Conservation (phyloP, 2,113 vertebrate species). For the Sprattus sprattus region DNA sequence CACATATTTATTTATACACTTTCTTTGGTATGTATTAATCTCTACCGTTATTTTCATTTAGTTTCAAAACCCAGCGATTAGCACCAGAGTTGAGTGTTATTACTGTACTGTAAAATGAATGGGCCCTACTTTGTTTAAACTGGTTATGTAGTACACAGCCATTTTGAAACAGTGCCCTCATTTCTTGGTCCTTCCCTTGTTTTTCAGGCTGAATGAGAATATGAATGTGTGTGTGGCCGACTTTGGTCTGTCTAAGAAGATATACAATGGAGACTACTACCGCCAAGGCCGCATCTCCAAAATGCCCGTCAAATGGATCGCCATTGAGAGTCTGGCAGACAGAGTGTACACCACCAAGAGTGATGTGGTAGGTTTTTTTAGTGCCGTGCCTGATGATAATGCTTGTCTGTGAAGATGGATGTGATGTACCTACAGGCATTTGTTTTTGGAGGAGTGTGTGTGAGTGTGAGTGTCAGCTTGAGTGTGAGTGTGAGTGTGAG, state of each 20-base stretch:
- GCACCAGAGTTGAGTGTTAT: no score
- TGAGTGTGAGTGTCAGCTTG: neutral
- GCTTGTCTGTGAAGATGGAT: neutral
- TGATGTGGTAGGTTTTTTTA: conserved; percentile 75
- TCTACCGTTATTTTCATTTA: neutral
- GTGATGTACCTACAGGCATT: no score
- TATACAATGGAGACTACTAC: conserved; percentile 91
- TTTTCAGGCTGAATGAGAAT: conserved; percentile 86
- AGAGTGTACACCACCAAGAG: conserved; percentile 91
- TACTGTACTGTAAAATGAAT: no score
- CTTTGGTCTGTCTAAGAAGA: conserved; percentile 92
- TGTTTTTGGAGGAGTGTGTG: no score
- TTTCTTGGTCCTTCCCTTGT: neutral
- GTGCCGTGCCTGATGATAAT: neutral
- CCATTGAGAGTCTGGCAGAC: conserved; percentile 89
- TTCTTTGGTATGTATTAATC: neutral
- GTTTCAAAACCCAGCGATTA: neutral
- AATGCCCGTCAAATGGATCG: conserved; percentile 95
- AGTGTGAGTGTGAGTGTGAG: neutral
- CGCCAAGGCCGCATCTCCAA: conserved; percentile 90
- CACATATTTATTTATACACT: neutral
- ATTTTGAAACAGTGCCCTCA: neutral
- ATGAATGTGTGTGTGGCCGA: conserved; percentile 92
- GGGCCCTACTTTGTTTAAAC: no score
- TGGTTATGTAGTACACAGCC: neutral